Conservation (phyloP, 2,888 invertebrate species). For the Odontocerum albicorne region DNA sequence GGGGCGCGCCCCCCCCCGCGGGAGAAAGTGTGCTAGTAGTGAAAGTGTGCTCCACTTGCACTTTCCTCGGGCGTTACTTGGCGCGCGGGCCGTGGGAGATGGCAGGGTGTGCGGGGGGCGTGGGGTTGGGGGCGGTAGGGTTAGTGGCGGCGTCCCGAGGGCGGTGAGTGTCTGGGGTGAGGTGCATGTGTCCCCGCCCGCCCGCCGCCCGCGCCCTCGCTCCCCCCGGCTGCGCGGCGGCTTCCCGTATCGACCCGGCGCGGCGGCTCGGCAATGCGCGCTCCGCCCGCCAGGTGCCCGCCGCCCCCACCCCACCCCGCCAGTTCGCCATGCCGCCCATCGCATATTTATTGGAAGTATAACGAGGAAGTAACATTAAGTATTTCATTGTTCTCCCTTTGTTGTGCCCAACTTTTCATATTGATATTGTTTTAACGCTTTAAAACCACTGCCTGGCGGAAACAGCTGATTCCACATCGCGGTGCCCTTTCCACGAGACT, state of each 20-base stretch:
- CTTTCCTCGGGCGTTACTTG: constrained; percentile 30
- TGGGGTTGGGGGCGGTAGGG: too few species aligned
- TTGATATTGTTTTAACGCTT: background rate
- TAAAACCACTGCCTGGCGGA: background rate
- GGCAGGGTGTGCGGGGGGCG: constrained; percentile 14
- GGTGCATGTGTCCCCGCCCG: constrained; percentile 35
- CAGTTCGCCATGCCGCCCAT: background rate
- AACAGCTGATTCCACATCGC: constrained; percentile 10
- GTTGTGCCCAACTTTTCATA: constrained; percentile 7
- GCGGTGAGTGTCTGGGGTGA: constrained; percentile 32
- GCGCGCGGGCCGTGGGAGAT: constrained; percentile 17
- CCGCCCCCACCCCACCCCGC: constrained; percentile 1
- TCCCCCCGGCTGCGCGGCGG: constrained; percentile 25
- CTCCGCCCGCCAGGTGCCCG: constrained; percentile 22
- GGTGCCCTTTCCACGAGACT: too few species aligned
- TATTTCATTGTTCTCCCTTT: constrained; percentile 10
- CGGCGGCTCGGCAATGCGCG: constrained; percentile 12
- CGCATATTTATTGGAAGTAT: constrained; percentile 5
- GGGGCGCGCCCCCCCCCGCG: constrained; percentile 6
- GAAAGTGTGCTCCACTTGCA: constrained; percentile 36
- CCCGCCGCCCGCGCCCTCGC: background rate
- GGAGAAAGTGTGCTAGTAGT: constrained; percentile 36
- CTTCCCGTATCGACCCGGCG: constrained; percentile 31
- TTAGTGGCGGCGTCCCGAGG: constrained; percentile 39
- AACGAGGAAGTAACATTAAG: constrained; percentile 5